Base-by-base conservation (phyloP, 2,797 vertebrate species). In the Phrynocephalus vlangalii region DNA sequence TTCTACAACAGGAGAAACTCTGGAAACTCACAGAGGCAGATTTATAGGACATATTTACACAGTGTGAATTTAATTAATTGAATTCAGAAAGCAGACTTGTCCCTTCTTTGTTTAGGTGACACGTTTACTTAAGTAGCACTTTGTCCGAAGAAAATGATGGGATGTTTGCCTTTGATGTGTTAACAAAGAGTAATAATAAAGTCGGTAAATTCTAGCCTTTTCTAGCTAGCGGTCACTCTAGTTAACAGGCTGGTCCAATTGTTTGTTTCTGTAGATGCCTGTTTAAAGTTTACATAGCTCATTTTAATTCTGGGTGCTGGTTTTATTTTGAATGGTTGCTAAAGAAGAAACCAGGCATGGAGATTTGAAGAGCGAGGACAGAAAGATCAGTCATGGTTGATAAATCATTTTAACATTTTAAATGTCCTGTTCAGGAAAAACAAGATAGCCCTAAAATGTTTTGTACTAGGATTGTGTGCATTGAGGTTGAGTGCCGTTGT, bases 291-390 rank as follows among this genome's bases (percentile, higher is more conserved):
- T 86, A 86, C 5, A n/a, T 81, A n/a, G 52, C 24, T 13, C 11
- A 16, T 77, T 63, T 78, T 71, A 56, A 79, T 50, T 90, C 84
- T 90, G 0, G 90, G 92, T 91, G 88, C 87, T 91, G 87, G 6
- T 93, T 84, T 94, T 94, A 92, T 93, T 94, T 95, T 94, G 93
- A 92, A 94, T 82, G 89, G 90, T 92, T 95, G 82, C 91, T 94
- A 90, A 82, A 86, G 88, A 95, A 90, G 86, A 86, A 87, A 86
- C 68, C 75, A 75, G 89, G 89, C 80, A 76, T 52, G 86, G 93
- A 81, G 79, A 73, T 87, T 88, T 88, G 90, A 91, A n/a, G 84
- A 92, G 92, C 87, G 86, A 92, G 88, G 72, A 79, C 79, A 82
- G 87, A 93, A 94, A 87, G 91, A 87, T 90, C 84, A 79, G 80